Conservation (phyloP, 2,113 vertebrate genomes). For the Atherinomorus stipes region DNA sequence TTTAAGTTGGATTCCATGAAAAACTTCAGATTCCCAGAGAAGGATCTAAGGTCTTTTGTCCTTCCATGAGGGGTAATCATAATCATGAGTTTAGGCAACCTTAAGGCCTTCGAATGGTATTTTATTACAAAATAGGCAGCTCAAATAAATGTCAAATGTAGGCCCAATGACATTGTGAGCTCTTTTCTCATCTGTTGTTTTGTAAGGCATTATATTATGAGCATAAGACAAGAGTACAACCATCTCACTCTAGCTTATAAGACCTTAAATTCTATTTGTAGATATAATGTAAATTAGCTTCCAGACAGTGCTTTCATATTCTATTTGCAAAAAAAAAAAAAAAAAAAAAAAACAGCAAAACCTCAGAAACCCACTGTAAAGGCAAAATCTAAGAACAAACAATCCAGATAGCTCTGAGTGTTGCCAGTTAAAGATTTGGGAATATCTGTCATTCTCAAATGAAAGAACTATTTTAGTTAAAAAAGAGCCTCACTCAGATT, state of each 20-base stretch:
- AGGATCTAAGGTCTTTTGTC: neutral
- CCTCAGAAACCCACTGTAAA: neutral
- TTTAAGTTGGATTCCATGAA: slow-evolving; percentile 7
- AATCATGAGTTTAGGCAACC: neutral
- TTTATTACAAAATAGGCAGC: neutral
- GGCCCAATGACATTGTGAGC: neutral
- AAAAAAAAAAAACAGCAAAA: too few species aligned
- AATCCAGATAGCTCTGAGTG: neutral
- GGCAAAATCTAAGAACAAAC: neutral
- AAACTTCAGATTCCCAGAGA: slow-evolving; percentile 17
- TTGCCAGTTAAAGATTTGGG: too few species aligned
- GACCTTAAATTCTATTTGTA: neutral
- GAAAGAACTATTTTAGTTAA: too few species aligned
- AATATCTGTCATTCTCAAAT: too few species aligned
- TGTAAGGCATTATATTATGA: neutral
- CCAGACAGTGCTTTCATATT: too few species aligned
- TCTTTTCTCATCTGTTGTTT: neutral
- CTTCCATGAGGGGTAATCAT: neutral
- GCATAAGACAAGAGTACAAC: neutral
- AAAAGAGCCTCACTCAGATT: too few species aligned
- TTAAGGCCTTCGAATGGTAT: neutral
- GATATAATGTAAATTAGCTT: too few species aligned
- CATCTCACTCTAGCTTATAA: neutral
- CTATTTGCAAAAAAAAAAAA: too few species aligned
- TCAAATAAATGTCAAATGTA: slow-evolving; percentile 13